Evolutionary conservation across 2,888 invertebrate genomes (phyloP).

Genomic region (Lomographa bimaculata): DNA sequence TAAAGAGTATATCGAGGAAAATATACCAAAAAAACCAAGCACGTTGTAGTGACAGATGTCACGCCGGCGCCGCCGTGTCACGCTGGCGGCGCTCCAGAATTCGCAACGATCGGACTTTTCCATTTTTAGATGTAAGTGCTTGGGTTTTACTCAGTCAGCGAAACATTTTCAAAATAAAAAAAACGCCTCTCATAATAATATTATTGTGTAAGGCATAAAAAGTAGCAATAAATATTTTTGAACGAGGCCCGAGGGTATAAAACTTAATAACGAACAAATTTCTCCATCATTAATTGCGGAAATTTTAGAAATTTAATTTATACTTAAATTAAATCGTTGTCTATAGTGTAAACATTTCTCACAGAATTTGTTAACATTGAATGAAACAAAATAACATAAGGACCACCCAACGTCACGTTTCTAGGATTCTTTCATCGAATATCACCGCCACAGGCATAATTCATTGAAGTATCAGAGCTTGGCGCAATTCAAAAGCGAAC

Average conservation of each 20-base stretch:
- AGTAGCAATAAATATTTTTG: too few relatives aligned
- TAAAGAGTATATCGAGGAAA: constrained; percentile 33
- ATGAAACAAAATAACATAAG: constrained; percentile 2
- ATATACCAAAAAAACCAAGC: constrained; percentile 32
- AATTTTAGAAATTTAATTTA: too few relatives aligned
- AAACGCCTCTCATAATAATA: too few relatives aligned
- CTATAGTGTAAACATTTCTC: too few relatives aligned
- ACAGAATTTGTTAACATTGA: constrained; percentile 1
- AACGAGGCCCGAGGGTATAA: too few relatives aligned
- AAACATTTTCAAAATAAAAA: too few relatives aligned
- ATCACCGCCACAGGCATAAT: constrained; percentile 27
- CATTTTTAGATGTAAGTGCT: constrained; percentile 28
- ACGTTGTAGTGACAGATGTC: constrained; percentile 48
- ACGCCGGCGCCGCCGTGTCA: constrained; percentile 36
- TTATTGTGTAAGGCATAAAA: too few relatives aligned
- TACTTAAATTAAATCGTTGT: too few relatives aligned
- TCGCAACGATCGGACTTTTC: constrained; percentile 40
- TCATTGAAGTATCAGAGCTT: constrained; percentile 20
- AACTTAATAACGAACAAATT: too few relatives aligned
- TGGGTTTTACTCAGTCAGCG: too few relatives aligned
- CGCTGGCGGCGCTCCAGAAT: constrained; percentile 46
- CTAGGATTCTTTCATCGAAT: constrained; percentile 28
- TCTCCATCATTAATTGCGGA: too few relatives aligned
- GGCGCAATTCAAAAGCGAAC: constrained; percentile 19
- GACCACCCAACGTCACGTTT: constrained; percentile 31